Percentiles rank a stretch among this genome's conserved stretches.
Evolutionary conservation across 2,797 vertebrate genomes (phyloP).

Genomic region (Ctenosaura bakeri): DNA sequence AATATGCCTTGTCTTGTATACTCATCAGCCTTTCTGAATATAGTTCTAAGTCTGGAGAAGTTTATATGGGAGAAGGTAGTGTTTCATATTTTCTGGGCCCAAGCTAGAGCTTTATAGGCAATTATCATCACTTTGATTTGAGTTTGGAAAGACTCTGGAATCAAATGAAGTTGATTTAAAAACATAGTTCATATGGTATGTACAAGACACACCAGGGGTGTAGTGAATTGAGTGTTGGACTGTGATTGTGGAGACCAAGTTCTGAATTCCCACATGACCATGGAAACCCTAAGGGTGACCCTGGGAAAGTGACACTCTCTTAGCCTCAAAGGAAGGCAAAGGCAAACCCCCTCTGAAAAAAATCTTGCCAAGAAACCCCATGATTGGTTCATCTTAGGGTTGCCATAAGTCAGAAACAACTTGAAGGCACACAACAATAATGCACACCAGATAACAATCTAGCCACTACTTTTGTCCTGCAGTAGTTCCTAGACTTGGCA

Average conservation of each 20-base stretch:
- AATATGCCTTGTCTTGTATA: not conserved
- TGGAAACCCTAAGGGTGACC: no score
- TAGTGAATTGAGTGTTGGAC: no score
- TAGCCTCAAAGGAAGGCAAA: no score
- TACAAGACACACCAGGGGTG: not conserved
- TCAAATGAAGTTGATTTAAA: not conserved
- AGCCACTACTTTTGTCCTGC: not conserved
- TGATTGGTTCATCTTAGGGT: no score
- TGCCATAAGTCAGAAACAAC: no score
- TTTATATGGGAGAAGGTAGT: not conserved
- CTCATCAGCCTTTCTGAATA: not conserved
- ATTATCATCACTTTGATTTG: not conserved
- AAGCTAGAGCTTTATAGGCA: not conserved
- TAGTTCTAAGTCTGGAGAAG: not conserved
- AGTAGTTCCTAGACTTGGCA: not conserved
- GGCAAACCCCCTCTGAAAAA: no score
- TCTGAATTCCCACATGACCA: no score
- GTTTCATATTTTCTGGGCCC: not conserved
- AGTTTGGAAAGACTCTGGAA: not conserved
- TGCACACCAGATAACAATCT: no score
- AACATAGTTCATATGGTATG: not conserved
- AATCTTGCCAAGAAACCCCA: no score
- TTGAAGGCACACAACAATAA: no score
- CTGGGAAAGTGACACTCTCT: no score
- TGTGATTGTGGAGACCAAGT: no score